Evolutionary conservation across 35 echinoderm and acorn worm species (phyloP), one percentile per base, ranked within the genome.

Genomic region (Strongylocentrotus purpuratus): DNA sequence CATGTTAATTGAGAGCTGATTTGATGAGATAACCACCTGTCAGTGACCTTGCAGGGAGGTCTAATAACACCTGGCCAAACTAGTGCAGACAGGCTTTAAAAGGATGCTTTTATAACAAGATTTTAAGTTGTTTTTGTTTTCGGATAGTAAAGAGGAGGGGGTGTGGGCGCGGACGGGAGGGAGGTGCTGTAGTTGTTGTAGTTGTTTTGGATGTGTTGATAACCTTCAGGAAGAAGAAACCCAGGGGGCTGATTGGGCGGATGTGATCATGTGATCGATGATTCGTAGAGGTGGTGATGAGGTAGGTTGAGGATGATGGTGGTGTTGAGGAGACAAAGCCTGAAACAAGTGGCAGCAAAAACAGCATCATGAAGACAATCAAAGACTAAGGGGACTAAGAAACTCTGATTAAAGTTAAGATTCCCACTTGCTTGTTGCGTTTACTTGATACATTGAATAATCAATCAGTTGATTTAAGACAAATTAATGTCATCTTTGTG

Each of bases 341-440:
- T 89, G 87, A 89, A 89, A 89, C 11, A 89, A 89, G 65, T 89
- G 87, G 87, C 87, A 89, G 87, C 87, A 89, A 89, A 89, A 89
- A 89, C 65, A n/a, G 65, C 28, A 78, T 78, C 28, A 78, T 78
- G 20, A 78, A 22, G 25, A 22, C 65, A 78, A 22, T 78, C 65
- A 28, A n/a, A 28, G 65, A 78, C 65, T 22, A 22, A 78, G 4
- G 28, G 1, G 65, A 22, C 20, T 22, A 22, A 8, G 65, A 78
- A 78, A 70, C 61, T 70, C 25, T 6, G 25, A 18, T 70, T 70
- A 28, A 78, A 78, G 4, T 78, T n/a, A 3, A 78, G 6, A 22
- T 28, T n/a, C 65, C n/a, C 15, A 15, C 50, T 11, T 15, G 35
- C 35, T 41, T 41, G 35, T 41, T 41, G 35, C 35, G 35, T 41